Conservation (phyloP, 2,113 vertebrate genomes). For the Xyrauchen texanus region DNA sequence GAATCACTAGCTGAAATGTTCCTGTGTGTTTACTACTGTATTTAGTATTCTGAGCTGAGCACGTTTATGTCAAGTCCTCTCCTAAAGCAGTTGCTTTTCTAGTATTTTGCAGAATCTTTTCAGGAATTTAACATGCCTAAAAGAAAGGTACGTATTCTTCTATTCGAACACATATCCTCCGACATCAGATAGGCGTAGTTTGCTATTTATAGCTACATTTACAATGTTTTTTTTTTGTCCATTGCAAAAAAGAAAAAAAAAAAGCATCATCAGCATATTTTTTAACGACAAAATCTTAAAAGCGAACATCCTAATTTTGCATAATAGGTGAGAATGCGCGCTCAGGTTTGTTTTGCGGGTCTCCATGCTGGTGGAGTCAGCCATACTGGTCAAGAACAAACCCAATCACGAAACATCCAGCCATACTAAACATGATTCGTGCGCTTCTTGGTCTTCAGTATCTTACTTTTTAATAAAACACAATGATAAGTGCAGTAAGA, state of each 20-base stretch:
- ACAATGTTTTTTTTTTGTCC: conserved; percentile 65
- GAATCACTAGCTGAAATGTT: conserved; percentile 78
- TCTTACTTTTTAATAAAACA: conserved; percentile 29
- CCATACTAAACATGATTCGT: conserved; percentile 4
- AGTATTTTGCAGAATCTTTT: conserved; percentile 68
- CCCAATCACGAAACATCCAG: neutral
- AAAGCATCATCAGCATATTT: conserved; percentile 3
- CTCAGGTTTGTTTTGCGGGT: conserved; percentile 50
- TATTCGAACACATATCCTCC: conserved; percentile 53
- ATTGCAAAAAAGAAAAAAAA: conserved; percentile 53
- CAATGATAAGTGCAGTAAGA: conserved; percentile 62
- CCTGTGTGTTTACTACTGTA: conserved; percentile 83
- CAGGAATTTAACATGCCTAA: conserved; percentile 79
- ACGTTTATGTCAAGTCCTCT: conserved; percentile 75
- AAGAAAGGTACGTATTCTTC: conserved; percentile 79
- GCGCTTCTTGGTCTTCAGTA: conserved; percentile 6
- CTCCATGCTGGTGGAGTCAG: conserved; percentile 81
- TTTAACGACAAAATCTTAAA: conserved; percentile 65
- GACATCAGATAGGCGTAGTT: conserved; percentile 54
- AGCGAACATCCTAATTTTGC: conserved; percentile 26
- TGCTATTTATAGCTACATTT: conserved; percentile 52
- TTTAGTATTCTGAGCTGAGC: conserved; percentile 78
- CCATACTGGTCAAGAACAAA: conserved; percentile 76
- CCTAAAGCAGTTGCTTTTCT: conserved; percentile 69
- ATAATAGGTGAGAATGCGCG: conserved; percentile 58